These are phyloP conservation scores for Triplophysa yarkandensis DNA, from an alignment of 2,797 vertebrate genomes.

Conservation along the genomic window DNA sequence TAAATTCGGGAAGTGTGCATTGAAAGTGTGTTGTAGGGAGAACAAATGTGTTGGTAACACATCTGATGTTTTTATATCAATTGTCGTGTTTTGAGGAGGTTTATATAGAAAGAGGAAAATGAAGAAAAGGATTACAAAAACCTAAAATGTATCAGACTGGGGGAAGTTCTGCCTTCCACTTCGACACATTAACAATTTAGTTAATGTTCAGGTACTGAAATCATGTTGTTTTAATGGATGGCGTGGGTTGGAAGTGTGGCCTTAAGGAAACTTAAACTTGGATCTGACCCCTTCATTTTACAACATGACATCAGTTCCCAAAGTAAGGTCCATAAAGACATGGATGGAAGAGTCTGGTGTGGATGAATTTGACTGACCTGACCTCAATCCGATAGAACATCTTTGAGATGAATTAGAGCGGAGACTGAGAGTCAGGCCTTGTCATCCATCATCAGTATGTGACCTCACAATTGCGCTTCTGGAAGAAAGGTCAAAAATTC, in stretches of 20 bases:
- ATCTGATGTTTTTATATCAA: neutral
- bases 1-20: neutral
- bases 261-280: too few relatives aligned
- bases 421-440: too few relatives aligned
- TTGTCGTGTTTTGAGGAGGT: neutral
- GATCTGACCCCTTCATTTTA: too few relatives aligned
- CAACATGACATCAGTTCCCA: too few relatives aligned
- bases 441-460: too few relatives aligned
- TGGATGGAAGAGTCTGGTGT: too few relatives aligned
- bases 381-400: too few relatives aligned
- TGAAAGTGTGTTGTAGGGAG: neutral
- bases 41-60: neutral
- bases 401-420: too few relatives aligned
- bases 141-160: neutral
- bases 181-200: neutral
- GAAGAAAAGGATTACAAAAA: neutral
- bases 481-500: too few relatives aligned
- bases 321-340: too few relatives aligned
- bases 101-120: neutral
- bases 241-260: neutral
- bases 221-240: neutral
- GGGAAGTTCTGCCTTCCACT: neutral
- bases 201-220: neutral
- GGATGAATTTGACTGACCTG: too few relatives aligned
- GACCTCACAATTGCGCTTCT: too few relatives aligned